A percentile compares a stretch with the other conserved stretches of the same genome.
Evolutionary conservation across 2,113 vertebrate species (phyloP).

Genomic region (Triplophysa siluroides): DNA sequence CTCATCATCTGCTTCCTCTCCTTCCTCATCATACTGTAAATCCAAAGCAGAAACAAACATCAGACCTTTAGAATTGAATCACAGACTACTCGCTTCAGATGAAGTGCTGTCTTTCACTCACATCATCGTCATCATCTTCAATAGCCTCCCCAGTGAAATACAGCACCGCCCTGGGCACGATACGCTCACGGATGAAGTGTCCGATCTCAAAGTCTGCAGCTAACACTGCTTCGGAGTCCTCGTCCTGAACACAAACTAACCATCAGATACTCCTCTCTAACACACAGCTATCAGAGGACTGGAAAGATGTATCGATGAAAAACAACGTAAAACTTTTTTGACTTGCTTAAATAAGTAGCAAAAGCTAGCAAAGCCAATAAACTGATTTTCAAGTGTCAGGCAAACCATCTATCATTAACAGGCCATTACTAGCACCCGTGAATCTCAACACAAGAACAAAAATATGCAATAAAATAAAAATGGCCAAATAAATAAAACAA

Average conservation of each 20-base stretch:
- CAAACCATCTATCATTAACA: no score
- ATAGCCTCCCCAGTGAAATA: conserved; percentile 99
- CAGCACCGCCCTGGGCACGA: conserved; percentile 93
- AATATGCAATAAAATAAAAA: background rate
- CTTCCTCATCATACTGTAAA: conserved; percentile 96
- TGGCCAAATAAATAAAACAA: background rate
- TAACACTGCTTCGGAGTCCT: conserved; percentile 93
- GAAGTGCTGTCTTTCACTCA: conserved; percentile 63
- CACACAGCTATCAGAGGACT: background rate
- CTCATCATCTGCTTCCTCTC: conserved; percentile 98
- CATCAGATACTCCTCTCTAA: background rate
- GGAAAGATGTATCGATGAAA: no score
- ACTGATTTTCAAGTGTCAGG: no score
- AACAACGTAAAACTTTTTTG: no score
- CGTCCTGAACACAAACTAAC: conserved; percentile 77
- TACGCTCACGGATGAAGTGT: conserved; percentile 96
- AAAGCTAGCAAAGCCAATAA: no score
- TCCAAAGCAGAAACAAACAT: conserved; percentile 44
- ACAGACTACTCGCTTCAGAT: background rate
- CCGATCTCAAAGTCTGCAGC: conserved; percentile 99
- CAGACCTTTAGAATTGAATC: background rate
- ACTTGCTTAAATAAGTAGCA: no score
- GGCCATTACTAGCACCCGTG: no score
- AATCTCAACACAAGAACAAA: no score
- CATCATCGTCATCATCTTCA: conserved; percentile 97